phyloP scores from a whole-genome alignment of 1,140 invertebrate genomes.

The Ceratosolen fusciceps region DNA sequence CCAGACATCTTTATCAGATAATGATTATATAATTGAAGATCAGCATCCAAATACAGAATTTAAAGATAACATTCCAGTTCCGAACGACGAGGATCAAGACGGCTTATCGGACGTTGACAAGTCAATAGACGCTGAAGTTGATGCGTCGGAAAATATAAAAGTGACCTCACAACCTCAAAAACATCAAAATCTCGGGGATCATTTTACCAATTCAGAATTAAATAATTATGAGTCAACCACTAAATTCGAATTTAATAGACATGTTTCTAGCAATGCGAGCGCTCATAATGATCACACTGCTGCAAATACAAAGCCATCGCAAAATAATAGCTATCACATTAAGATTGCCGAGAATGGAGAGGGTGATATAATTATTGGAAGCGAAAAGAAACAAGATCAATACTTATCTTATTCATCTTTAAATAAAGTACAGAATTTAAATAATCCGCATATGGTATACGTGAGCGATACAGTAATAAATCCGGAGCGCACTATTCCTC shows the following conservation, averaged over 20 bases:
- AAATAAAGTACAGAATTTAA: neutral
- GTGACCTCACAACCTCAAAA: slow-evolving; percentile 50
- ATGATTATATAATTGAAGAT: slow-evolving; percentile 46
- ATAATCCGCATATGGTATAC: neutral
- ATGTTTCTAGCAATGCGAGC: neutral
- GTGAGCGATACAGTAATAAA: neutral
- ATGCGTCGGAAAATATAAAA: slow-evolving; percentile 63
- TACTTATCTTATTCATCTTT: slow-evolving; percentile 5
- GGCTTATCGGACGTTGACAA: slow-evolving; percentile 24
- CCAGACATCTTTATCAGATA: slow-evolving; percentile 38
- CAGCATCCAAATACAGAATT: slow-evolving; percentile 58
- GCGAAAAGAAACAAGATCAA: slow-evolving; percentile 31
- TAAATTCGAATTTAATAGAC: slow-evolving; percentile 4
- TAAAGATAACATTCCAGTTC: slow-evolving; percentile 63
- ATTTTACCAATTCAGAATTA: slow-evolving; percentile 38
- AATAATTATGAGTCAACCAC: slow-evolving; percentile 40
- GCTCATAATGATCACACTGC: neutral
- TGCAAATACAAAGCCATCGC: neutral
- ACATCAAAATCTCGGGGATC: slow-evolving; percentile 36
- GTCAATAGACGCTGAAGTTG: slow-evolving; percentile 59
- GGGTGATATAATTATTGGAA: slow-evolving; percentile 41
- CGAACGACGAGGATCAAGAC: slow-evolving; percentile 53
- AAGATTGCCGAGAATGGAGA: slow-evolving; percentile 18
- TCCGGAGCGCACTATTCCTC: neutral
- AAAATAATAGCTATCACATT: neutral